These are phyloP conservation scores for Drosophila trichaetosa DNA, from an alignment of 2,888 invertebrate species.

Conservation along the genomic window DNA sequence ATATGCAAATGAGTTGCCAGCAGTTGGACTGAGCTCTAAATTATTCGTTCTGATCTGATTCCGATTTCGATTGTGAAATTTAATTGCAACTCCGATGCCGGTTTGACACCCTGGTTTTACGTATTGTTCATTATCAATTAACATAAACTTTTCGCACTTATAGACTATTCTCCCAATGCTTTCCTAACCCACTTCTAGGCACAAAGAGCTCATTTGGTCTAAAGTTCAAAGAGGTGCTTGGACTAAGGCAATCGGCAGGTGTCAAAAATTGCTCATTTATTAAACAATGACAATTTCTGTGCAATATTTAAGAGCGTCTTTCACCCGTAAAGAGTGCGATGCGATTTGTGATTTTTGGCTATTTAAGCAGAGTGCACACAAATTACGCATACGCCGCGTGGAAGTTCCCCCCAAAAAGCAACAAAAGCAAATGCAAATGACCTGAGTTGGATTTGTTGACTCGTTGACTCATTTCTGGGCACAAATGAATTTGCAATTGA, in stretches of 20 bases:
- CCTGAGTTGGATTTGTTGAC: conserved; percentile 30
- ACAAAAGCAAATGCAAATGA: conserved; percentile 54
- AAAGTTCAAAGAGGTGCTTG: conserved; percentile 17
- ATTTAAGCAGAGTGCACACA: conserved; percentile 31
- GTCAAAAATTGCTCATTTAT: conserved; percentile 62
- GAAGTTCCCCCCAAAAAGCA: conserved; percentile 50
- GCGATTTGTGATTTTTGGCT: conserved; percentile 24
- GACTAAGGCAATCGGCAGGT: conserved; percentile 21
- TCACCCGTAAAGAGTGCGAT: conserved; percentile 28
- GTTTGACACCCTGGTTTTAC: not conserved
- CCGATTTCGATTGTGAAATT: not conserved
- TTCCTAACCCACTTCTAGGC: not conserved
- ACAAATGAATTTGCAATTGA: conserved; percentile 74
- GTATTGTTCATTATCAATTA: not conserved
- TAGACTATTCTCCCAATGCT: not conserved
- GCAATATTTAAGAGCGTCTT: conserved; percentile 19
- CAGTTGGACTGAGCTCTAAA: not conserved
- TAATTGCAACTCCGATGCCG: not conserved
- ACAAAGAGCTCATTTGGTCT: not conserved
- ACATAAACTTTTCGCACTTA: not conserved
- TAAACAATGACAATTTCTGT: conserved; percentile 63
- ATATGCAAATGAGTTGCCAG: not conserved
- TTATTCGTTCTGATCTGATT: not conserved
- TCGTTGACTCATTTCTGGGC: conserved; percentile 51
- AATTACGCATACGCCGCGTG: conserved; percentile 56